phyloP scores from a whole-genome alignment of 1,140 invertebrate genomes.

The Rhyacophila brunnea region DNA sequence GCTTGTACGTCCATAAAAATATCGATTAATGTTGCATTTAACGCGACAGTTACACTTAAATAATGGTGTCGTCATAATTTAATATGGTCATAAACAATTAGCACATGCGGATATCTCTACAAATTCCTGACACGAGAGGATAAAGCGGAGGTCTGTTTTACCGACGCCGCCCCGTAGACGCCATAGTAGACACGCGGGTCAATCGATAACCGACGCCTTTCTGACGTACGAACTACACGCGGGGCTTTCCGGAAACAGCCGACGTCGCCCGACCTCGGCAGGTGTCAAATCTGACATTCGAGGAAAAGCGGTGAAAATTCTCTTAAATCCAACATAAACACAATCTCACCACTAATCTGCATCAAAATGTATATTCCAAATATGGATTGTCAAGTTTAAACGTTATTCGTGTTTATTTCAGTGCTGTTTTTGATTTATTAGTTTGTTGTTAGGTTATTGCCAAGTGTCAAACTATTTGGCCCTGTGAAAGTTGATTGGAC shows the following conservation, averaged over 20 bases:
- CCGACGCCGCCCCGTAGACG: conserved; percentile 24
- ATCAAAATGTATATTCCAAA: not conserved
- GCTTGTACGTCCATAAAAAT: too few relatives aligned
- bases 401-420: too few relatives aligned
- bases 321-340: not conserved
- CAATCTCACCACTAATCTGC: not conserved
- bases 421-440: too few relatives aligned
- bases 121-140: too few relatives aligned
- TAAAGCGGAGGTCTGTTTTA: conserved; percentile 14
- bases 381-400: too few relatives aligned
- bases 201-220: conserved; percentile 26
- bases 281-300: conserved; percentile 36
- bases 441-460: conserved; percentile 26
- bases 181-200: conserved; percentile 3
- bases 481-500: conserved; percentile 1
- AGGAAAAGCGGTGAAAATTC: conserved; percentile 20
- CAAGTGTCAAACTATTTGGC: conserved; percentile 25
- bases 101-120: too few relatives aligned
- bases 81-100: too few relatives aligned
- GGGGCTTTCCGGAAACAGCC: conserved; percentile 12
- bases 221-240: conserved; percentile 17
- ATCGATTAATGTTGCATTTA: too few relatives aligned
- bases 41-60: too few relatives aligned
- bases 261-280: conserved; percentile 19
- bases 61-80: too few relatives aligned